Percentiles rank a stretch among this genome's conserved stretches.
phyloP scores from a whole-genome alignment of 2,888 invertebrate genomes.

The Platycheirus albimanus region DNA sequence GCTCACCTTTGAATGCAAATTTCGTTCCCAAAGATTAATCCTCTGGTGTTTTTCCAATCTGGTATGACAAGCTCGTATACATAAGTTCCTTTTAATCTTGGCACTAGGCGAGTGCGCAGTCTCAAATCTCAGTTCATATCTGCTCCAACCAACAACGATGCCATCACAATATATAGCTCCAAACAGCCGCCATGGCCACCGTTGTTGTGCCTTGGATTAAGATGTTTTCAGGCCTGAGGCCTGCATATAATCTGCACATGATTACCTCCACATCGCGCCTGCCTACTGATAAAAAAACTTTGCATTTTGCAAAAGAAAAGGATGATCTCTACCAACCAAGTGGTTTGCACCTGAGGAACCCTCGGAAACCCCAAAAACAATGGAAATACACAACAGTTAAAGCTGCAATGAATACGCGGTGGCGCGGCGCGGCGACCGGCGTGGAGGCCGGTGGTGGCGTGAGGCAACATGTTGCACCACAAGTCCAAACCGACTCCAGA shows the following conservation, averaged over 20 bases:
- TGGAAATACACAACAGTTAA: constrained; percentile 58
- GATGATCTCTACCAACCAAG: constrained; percentile 40
- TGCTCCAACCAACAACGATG: background rate
- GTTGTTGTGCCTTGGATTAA: constrained; percentile 32
- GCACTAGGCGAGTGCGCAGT: constrained; percentile 21
- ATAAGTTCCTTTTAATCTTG: constrained; percentile 60
- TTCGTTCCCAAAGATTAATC: constrained; percentile 45
- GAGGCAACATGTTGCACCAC: constrained; percentile 48
- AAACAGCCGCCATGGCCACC: background rate
- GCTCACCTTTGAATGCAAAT: constrained; percentile 66
- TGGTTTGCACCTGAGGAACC: constrained; percentile 16
- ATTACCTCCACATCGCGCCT: constrained; percentile 70
- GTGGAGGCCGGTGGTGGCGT: constrained; percentile 1
- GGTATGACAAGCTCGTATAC: constrained; percentile 60
- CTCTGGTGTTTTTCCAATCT: constrained; percentile 50
- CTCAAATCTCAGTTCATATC: constrained; percentile 15
- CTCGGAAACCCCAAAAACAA: constrained; percentile 36
- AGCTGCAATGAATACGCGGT: constrained; percentile 20
- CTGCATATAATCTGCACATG: constrained; percentile 74
- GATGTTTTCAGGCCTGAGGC: constrained; percentile 64
- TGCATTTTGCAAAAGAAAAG: constrained; percentile 60
- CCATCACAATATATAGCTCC: constrained; percentile 2
- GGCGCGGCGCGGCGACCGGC: background rate
- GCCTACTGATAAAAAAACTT: constrained; percentile 64
- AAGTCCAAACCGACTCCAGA: constrained; percentile 21